Conservation (phyloP, 2,888 invertebrate genomes). For the Limnephilus lunatus region DNA sequence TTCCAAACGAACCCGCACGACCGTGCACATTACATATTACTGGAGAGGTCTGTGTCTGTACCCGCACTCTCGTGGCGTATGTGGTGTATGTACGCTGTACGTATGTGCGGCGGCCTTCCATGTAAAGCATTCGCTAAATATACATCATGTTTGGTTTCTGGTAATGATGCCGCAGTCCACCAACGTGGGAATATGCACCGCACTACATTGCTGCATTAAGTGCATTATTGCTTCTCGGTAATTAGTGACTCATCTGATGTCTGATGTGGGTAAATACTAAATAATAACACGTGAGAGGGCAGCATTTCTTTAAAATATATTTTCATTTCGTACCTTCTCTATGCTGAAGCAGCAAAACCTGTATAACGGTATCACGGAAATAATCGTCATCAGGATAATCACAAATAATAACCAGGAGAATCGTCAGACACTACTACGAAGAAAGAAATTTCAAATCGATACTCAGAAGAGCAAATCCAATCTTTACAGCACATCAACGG, state of each 20-base stretch:
- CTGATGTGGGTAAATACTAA: not conserved
- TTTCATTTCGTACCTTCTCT: too few relatives aligned
- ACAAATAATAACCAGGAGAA: too few relatives aligned
- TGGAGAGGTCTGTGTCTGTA: not conserved
- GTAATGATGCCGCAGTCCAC: conserved; percentile 24
- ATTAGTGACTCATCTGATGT: not conserved
- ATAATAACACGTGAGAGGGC: not conserved
- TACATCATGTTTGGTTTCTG: conserved; percentile 25
- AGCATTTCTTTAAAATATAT: not conserved
- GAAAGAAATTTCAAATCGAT: too few relatives aligned
- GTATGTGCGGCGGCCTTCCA: conserved; percentile 13
- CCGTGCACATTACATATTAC: conserved; percentile 6
- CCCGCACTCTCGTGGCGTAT: not conserved
- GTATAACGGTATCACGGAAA: too few relatives aligned
- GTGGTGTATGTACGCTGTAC: not conserved
- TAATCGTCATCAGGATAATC: too few relatives aligned
- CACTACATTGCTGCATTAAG: not conserved
- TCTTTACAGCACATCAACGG: too few relatives aligned
- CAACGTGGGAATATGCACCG: conserved; percentile 32
- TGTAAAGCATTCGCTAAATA: conserved; percentile 46
- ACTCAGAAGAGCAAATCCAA: too few relatives aligned
- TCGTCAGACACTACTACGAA: too few relatives aligned
- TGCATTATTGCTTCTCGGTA: conserved; percentile 4
- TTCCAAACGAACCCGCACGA: conserved; percentile 27
- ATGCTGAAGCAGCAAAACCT: too few relatives aligned